Conservation (phyloP, 2,113 vertebrate species). For the Coracopsis vasa region DNA sequence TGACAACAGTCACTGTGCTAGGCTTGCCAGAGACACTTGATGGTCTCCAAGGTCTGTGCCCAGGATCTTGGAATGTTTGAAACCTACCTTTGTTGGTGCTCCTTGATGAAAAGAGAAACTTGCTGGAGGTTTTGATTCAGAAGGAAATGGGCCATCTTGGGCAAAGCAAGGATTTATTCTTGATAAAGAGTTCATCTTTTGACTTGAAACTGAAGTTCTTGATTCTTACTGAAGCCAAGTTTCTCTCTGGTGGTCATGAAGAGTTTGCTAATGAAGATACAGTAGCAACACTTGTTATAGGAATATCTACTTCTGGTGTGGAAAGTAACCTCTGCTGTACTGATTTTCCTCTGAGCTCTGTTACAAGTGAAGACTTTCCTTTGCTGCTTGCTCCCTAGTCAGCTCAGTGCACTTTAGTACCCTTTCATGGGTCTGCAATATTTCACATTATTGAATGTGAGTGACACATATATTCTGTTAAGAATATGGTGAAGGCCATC, state of each 20-base stretch:
- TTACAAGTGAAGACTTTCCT: not conserved
- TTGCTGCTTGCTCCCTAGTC: not conserved
- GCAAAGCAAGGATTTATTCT: not conserved
- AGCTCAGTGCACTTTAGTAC: not conserved
- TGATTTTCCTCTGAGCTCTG: not conserved
- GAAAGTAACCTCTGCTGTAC: not conserved
- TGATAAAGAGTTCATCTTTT: not conserved
- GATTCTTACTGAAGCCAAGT: not conserved
- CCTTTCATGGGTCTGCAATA: not conserved
- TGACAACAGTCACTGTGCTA: rapidly evolving
- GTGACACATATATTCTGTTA: not conserved
- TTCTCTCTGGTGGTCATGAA: not conserved
- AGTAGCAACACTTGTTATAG: not conserved
- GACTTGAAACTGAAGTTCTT: not conserved
- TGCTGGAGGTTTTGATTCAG: not conserved
- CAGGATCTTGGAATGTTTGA: not conserved
- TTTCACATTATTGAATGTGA: not conserved
- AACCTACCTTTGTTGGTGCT: not conserved
- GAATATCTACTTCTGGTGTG: not conserved
- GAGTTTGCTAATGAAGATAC: not conserved
- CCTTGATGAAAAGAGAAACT: not conserved
- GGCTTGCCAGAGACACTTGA: not conserved
- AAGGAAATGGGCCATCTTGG: not conserved
- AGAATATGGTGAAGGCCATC: not conserved
- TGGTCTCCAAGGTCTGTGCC: not conserved